A percentile compares a stretch with the other conserved stretches of the same genome.
Evolutionary conservation across 2,888 invertebrate genomes (phyloP).

Genomic region (Drosophila seclusa): DNA sequence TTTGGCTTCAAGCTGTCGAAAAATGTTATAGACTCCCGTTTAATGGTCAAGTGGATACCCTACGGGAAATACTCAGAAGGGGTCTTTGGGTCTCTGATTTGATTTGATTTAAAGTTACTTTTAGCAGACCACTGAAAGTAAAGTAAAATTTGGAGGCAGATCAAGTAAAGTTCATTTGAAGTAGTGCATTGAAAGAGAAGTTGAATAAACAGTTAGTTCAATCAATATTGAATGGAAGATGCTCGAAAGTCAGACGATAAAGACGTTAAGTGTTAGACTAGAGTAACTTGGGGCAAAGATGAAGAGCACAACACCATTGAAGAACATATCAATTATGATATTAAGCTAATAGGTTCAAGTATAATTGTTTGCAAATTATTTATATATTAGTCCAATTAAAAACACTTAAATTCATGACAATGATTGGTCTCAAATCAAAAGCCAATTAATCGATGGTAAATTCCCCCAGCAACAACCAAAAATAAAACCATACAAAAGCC

Average conservation of each 20-base stretch:
- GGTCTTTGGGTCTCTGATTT: background rate
- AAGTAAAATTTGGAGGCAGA: background rate
- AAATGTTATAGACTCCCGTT: constrained; percentile 14
- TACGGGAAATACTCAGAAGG: background rate
- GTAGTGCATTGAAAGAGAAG: background rate
- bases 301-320: background rate
- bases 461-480: background rate
- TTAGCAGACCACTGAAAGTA: constrained; percentile 10
- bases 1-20: constrained; percentile 13
- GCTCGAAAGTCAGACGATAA: background rate
- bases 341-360: background rate
- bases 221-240: background rate
- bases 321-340: background rate
- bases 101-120: constrained; percentile 1
- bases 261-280: background rate
- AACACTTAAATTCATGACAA: constrained; percentile 4
- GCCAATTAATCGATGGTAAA: constrained; percentile 31
- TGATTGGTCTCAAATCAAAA: constrained; percentile 12
- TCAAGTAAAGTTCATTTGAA: background rate
- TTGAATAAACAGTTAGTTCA: background rate
- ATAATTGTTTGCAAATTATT: constrained; percentile 22
- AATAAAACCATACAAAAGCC: background rate
- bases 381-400: constrained; percentile 38
- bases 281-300: background rate
- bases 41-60: constrained; percentile 18